These are phyloP conservation scores for Quadroppia sp. DNA, from an alignment of 2,888 invertebrate genomes.

Conservation along the genomic window DNA sequence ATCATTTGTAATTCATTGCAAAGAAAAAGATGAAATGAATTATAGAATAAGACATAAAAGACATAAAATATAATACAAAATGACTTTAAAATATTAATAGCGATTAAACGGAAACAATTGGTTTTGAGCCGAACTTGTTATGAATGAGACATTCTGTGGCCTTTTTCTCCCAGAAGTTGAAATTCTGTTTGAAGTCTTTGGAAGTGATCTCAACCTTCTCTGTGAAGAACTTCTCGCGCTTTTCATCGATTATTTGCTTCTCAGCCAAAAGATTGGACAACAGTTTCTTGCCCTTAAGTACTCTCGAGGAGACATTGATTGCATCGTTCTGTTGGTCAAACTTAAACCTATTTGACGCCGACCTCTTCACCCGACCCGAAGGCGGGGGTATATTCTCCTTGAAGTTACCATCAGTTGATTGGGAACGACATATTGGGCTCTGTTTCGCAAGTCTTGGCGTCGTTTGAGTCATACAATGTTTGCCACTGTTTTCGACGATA, in stretches of 20 bases:
- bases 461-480: slow-evolving; percentile 5
- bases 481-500: background rate
- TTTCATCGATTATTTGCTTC: slow-evolving; percentile 21
- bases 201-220: slow-evolving; percentile 22
- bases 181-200: slow-evolving; percentile 17
- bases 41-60: background rate
- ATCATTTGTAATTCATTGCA: background rate
- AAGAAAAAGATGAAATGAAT: too few relatives aligned
- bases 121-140: background rate
- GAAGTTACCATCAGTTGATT: slow-evolving; percentile 30
- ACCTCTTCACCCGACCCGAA: background rate
- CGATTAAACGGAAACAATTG: background rate
- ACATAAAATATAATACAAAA: background rate
- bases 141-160: background rate
- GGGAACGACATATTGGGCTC: slow-evolving; percentile 11
- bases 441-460: background rate
- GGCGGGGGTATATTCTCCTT: slow-evolving; percentile 3
- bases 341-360: slow-evolving; percentile 12
- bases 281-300: slow-evolving; percentile 24
- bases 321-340: slow-evolving; percentile 7
- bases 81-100: background rate
- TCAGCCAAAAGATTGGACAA: slow-evolving; percentile 5
- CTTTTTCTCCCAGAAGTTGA: slow-evolving; percentile 20
- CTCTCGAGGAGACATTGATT: background rate
- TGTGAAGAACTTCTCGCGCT: slow-evolving; percentile 14